Evolutionary conservation across 2,113 vertebrate species (phyloP), one percentile per base, ranked within the genome.

Genomic region (Candoia aspera): DNA sequence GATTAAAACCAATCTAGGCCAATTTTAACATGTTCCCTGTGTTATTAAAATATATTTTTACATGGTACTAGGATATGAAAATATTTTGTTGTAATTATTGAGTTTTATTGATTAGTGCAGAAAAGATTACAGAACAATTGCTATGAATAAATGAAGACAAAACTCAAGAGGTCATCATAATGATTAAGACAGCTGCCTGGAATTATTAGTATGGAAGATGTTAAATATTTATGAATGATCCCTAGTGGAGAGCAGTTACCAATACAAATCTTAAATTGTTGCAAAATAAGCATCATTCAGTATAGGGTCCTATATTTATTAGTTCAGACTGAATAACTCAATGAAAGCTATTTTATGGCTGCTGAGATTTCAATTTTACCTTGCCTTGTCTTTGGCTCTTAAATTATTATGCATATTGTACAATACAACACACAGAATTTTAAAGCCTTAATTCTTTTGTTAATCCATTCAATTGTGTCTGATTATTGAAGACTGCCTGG

Each of bases 221-320:
- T 83, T 42, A 57, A n/a, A 53, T 9, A 24, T 42, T 94, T 95
- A 53, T 68, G 91, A 83, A 59, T 92, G 95, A 95, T 96, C 95
- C 90, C 96, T 96, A 95, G 95, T 93, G 96, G 96, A 73, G 26
- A 89, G 58, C 10, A 57, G 17, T 21, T 24, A 57, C 49, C 83
- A 58, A 68, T 73, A 8, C 37, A 87, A 68, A 37, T 95, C 90
- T 93, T 19, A 83, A 59, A 59, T 84, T 85, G 90, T 17, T 59
- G 10, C 21, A n/a, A 23, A 58, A 58, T 58, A 58, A 58, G 4
- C 5, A 58, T 58, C 15, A 5, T 58, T 15, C 57, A 58, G 57
- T 6, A 58, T 19, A 58, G 57, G 15, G 19, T 21, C 57, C 19
- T 58, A 5, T 19, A 58, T 19, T 58, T 58, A 58, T 58, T 58